phyloP scores from a whole-genome alignment of 2,797 vertebrate genomes.

The Acrossocheilus wenchowensis region DNA sequence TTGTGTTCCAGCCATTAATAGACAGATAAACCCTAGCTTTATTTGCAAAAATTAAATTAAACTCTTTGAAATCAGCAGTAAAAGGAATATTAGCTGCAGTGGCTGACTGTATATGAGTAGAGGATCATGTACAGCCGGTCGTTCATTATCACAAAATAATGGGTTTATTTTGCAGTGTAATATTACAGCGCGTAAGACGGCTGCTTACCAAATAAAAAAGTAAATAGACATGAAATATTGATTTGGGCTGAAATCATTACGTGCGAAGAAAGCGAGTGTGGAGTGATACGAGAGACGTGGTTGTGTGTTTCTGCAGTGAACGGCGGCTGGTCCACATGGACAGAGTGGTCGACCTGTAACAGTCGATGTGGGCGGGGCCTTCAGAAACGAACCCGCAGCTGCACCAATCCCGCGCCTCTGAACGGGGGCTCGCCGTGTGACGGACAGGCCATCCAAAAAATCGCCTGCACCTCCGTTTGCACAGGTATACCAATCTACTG shows the following conservation, averaged over 20 bases:
- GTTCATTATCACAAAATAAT: not conserved
- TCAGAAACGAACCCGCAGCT: conserved; percentile 96
- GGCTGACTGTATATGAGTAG: not conserved
- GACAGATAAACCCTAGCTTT: not conserved
- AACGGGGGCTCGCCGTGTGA: conserved; percentile 96
- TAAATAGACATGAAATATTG: conserved; percentile 17
- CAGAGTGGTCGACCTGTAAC: conserved; percentile 96
- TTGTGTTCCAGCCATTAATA: not conserved
- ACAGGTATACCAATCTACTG: conserved; percentile 80
- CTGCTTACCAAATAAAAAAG: conserved; percentile 14
- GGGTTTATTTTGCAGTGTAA: not conserved
- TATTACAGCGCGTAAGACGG: not conserved
- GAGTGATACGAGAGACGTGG: not conserved
- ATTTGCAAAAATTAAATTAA: not conserved
- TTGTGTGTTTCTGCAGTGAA: conserved; percentile 80
- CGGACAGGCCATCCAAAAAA: conserved; percentile 93
- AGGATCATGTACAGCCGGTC: not conserved
- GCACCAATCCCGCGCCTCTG: conserved; percentile 95
- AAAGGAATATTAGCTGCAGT: not conserved
- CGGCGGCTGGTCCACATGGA: conserved; percentile 98
- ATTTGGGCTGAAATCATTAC: not conserved
- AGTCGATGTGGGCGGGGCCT: conserved; percentile 93
- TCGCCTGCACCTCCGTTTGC: conserved; percentile 93
- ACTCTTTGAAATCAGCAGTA: not conserved
- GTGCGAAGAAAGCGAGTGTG: not conserved